Base-by-base conservation (phyloP, 2,888 invertebrate genomes). In the Ophion costatus region DNA sequence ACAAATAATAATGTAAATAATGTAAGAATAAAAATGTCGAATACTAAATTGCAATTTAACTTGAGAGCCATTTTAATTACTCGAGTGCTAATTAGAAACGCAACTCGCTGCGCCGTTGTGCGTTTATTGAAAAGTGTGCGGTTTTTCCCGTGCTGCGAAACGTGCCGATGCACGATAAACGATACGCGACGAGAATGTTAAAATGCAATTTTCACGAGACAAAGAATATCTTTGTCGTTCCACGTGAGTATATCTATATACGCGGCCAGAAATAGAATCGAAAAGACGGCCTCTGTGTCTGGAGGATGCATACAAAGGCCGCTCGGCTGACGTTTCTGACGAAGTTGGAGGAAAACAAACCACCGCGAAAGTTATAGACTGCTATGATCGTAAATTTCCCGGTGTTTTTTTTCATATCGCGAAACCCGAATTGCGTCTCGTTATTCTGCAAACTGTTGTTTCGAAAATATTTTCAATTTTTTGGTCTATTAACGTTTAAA, bases 111-210 rank as follows among this genome's bases (percentile, higher is more conserved):
- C 51, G 14, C 51, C 11, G 17, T 51, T 14, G 51, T 14, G 11
- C 2, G 11, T 45, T 11, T 45, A 51, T 14, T 51, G 51, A 51
- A 51, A 51, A 17, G 17, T 3, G 51, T 51, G 17, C 17, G 51
- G 20, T 61, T 61, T 61, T 61, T 61, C 20, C 61, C 24, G 61
- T 11, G 61, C 51, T 51, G 51, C 51, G 51, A 51, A 45, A 14
- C 45, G 45, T 45, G 51, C 17, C 17, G 51, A 17, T 5, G 51
- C 51, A 51, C 9, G 9, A 22, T 24, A 22, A 38, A 57, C n/a
- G 56, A 59, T 71, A 71, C 71, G 71, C 57, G 71, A 71, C n/a
- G 57, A 33, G 59, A 71, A 71, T 71, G 51, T 56, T 17, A 56
- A 70, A n/a, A 22, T 17, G 14, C 17, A 14, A 17, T 7, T 57